Base-by-base conservation (phyloP, 2,888 invertebrate genomes). In the Ditylenchus weischeri region DNA sequence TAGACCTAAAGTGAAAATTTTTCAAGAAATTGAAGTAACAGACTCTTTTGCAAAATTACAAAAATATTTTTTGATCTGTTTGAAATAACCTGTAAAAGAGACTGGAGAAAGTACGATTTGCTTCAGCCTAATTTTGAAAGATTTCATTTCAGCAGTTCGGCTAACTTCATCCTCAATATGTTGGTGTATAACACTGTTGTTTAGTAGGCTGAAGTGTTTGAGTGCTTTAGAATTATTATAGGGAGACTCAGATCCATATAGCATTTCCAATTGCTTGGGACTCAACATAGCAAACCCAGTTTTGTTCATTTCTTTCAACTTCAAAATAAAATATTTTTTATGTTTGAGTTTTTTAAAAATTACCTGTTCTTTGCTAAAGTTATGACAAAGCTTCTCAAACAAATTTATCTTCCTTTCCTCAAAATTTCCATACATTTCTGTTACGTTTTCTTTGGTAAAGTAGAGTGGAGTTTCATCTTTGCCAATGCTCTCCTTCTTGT, bases 161-260 rank as follows among this genome's bases (percentile, higher is more conserved):
- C 67, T 69, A 35, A 75, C 62, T 59, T 75, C 68, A 7, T 57
- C 29, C 23, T 69, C 73, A 23, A 78, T 72, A 13, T 29, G n/a
- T 29, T 54, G 23, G 54, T 54, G 54, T 29, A 54, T 13, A 18
- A 13, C 54, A n/a, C 54, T 54, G 7, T 23, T 54, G 29, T 54
- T 54, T 54, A 43, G 43, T 15, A 6, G 43, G 43, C 11, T 43
- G 15, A 43, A 43, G 3, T 15, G 43, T 15, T 43, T 10, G 18
- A 58, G 51, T 19, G 67, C 61, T 21, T 54, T 51, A 1, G 57
- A 48, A 35, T 66, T 54, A 19, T 79, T 71, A 58, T 75, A 81
- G 10, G 79, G 78, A 23, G 76, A 75, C 4, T 73, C 68, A 38
- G 75, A 69, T 61, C 81, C 81, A 65, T 81, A 81, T 13, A 81